phyloP scores from a whole-genome alignment of 2,888 invertebrate genomes.

The Anoncus sp. region DNA sequence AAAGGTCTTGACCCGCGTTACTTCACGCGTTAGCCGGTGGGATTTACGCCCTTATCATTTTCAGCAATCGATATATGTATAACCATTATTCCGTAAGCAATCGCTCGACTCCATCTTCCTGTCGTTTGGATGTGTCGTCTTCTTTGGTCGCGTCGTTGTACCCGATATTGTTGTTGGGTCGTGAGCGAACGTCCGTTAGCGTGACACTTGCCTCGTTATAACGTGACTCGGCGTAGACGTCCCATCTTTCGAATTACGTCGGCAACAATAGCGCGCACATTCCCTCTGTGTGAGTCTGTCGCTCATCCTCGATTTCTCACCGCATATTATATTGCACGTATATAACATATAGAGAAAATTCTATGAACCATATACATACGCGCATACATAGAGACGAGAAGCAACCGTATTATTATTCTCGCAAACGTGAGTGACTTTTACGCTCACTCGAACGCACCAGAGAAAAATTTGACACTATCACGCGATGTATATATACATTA shows the following conservation, averaged over 20 bases:
- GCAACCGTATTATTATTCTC: background rate
- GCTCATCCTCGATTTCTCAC: slow-evolving; percentile 21
- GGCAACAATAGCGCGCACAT: slow-evolving; percentile 28
- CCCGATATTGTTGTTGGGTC: slow-evolving; percentile 26
- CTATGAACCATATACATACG: background rate
- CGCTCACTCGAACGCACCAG: background rate
- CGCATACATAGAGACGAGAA: background rate
- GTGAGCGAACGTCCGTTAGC: slow-evolving; percentile 35
- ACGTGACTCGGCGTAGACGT: slow-evolving; percentile 38
- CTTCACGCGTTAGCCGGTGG: background rate
- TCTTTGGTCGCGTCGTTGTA: slow-evolving; percentile 5
- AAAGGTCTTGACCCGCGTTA: background rate
- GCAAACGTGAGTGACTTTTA: background rate
- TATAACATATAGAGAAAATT: background rate
- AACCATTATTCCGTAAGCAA: slow-evolving; percentile 17
- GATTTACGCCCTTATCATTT: background rate
- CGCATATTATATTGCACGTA: background rate
- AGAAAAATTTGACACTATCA: background rate
- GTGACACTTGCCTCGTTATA: slow-evolving; percentile 53
- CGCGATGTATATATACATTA: background rate
- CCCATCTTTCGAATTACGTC: slow-evolving; percentile 28
- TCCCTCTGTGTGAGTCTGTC: slow-evolving; percentile 14
- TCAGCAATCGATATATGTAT: background rate
- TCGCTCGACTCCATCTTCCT: background rate
- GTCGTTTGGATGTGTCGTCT: slow-evolving; percentile 25